Conservation (phyloP, 2,113 vertebrate genomes). For the Axis porcinus region DNA sequence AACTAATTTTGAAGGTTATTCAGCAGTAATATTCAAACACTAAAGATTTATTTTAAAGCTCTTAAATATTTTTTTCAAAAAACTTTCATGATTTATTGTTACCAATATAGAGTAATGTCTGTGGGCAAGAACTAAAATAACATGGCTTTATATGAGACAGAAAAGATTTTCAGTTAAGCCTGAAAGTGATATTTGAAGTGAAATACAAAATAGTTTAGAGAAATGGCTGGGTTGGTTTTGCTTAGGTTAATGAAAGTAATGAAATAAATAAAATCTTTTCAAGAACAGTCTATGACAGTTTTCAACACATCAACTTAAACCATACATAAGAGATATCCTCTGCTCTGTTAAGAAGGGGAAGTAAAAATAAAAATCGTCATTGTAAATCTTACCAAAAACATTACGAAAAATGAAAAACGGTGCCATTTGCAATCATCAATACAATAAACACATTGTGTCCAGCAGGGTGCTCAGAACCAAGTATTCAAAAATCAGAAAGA, state of each 20-base stretch:
- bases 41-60: not conserved
- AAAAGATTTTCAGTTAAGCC: not conserved
- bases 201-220: not conserved
- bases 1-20: not conserved
- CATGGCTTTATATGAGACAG: not conserved
- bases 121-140: not conserved
- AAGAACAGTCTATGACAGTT: not conserved
- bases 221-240: not conserved
- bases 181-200: not conserved
- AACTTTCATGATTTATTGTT: not conserved
- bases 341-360: not conserved
- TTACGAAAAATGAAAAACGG: not conserved
- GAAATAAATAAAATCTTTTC: constrained; percentile 26
- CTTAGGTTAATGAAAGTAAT: constrained; percentile 1
- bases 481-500: not conserved
- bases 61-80: constrained; percentile 21
- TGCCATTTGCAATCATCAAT: not conserved
- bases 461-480: not conserved
- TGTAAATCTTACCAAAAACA: not conserved
- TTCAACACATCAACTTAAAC: constrained; percentile 1
- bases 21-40: not conserved
- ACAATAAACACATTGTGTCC: not conserved
- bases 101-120: not conserved
- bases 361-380: not conserved
- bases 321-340: not conserved